phyloP scores from a whole-genome alignment of 1,140 invertebrate species.

The Drosophila takahashii region DNA sequence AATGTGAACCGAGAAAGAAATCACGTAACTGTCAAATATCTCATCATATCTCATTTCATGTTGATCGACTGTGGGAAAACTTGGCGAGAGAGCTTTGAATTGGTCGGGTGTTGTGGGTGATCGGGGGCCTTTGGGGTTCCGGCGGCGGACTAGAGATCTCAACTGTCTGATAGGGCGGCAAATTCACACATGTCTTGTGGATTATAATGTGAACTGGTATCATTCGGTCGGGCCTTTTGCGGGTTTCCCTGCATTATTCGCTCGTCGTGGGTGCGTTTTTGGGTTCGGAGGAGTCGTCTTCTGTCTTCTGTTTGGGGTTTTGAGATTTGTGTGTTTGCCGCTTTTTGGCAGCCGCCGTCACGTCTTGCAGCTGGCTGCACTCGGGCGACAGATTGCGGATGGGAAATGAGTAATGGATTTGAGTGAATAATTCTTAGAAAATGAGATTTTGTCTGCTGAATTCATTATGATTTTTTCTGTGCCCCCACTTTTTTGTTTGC shows the following conservation, averaged over 20 bases:
- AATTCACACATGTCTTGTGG: conserved; percentile 79
- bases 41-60: conserved; percentile 79
- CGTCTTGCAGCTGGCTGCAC: conserved; percentile 53
- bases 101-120: conserved; percentile 35
- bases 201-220: conserved; percentile 77
- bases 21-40: conserved; percentile 83
- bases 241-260: conserved; percentile 30
- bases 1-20: conserved; percentile 63
- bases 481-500: conserved; percentile 2
- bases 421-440: conserved; percentile 56
- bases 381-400: conserved; percentile 32
- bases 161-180: conserved; percentile 59
- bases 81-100: conserved; percentile 44
- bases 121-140: conserved; percentile 35
- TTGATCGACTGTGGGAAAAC: conserved; percentile 81
- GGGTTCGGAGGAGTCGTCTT: conserved; percentile 14
- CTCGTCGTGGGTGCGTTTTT: conserved; percentile 43
- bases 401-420: conserved; percentile 52
- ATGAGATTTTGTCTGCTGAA: conserved; percentile 46
- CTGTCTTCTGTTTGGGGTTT: conserved; percentile 31
- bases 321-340: conserved; percentile 27
- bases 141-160: conserved; percentile 54
- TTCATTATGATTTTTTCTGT: conserved; percentile 29
- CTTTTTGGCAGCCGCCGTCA: conserved; percentile 56
- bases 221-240: conserved; percentile 19